Conservation (phyloP, 1,140 invertebrate genomes). For the Eufriesea mexicana region DNA sequence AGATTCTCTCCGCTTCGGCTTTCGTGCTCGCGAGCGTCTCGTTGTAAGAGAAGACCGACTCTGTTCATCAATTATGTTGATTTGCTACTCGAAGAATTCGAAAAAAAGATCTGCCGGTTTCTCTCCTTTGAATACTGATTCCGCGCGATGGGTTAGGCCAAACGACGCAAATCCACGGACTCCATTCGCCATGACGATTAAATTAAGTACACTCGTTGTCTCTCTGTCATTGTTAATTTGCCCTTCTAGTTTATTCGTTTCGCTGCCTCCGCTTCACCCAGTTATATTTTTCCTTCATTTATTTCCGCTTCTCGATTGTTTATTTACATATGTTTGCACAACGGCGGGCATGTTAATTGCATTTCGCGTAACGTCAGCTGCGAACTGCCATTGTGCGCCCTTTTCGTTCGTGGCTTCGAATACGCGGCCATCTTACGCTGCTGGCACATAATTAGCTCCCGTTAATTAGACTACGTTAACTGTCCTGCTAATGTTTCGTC, state of each 20-base stretch:
- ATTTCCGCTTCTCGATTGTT: not conserved
- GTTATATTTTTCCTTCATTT: not conserved
- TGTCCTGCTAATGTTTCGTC: slow-evolving; percentile 2
- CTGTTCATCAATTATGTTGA: slow-evolving; percentile 63
- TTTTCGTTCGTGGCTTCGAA: slow-evolving; percentile 1
- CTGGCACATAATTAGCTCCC: slow-evolving; percentile 41
- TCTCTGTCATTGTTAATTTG: not conserved
- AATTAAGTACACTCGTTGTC: not conserved
- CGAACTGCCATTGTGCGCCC: not conserved
- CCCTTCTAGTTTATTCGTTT: too few species aligned
- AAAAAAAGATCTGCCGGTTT: not conserved
- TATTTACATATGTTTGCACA: not conserved
- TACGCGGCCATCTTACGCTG: slow-evolving; percentile 20
- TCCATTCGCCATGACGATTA: not conserved
- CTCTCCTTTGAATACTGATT: not conserved
- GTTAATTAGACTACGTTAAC: slow-evolving; percentile 39
- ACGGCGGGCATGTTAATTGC: slow-evolving; percentile 25
- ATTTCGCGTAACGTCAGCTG: not conserved
- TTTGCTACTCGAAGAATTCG: slow-evolving; percentile 20
- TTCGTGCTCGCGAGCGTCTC: not conserved
- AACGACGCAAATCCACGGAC: not conserved
- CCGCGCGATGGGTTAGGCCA: not conserved
- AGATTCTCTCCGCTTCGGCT: slow-evolving; percentile 26
- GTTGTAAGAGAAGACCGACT: not conserved
- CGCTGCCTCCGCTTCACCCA: not conserved